Percentiles rank a stretch among this genome's conserved stretches.
Conservation (phyloP, 30 jellyfish, hydroid and myxozoan species). For the Aurelia aurita complex sp. Pacific region DNA sequence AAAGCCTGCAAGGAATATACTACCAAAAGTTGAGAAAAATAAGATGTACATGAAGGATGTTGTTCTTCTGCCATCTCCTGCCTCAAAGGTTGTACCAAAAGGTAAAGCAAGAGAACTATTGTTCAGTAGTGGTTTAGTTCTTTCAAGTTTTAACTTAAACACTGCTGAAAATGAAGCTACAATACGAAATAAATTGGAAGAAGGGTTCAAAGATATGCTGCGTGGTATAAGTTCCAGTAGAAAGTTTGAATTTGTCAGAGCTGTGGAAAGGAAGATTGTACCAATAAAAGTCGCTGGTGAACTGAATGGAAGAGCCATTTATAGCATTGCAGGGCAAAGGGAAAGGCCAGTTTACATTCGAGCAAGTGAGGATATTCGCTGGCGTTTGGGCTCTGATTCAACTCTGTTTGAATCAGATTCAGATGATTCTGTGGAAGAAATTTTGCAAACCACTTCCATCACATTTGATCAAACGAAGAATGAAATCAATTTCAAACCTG, state of each 20-base stretch:
- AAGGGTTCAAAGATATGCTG: constrained; percentile 15
- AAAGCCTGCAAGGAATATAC: too few relatives aligned
- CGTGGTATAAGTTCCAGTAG: too few relatives aligned
- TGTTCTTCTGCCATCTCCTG: too few relatives aligned
- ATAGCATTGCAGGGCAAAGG: constrained; percentile 26
- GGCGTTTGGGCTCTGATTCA: not conserved
- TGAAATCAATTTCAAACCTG: too few relatives aligned
- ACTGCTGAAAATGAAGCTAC: constrained; percentile 1
- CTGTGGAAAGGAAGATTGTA: constrained; percentile 22
- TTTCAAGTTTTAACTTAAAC: too few relatives aligned
- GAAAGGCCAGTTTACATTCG: constrained; percentile 32
- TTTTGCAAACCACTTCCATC: not conserved
- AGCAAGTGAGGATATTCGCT: constrained; percentile 14
- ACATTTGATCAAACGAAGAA: too few relatives aligned
- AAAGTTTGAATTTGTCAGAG: constrained; percentile 49
- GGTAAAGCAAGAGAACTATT: too few relatives aligned
- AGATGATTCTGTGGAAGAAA: constrained; percentile 14
- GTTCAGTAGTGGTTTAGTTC: too few relatives aligned
- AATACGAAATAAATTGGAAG: not conserved
- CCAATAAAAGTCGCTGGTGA: constrained; percentile 19
- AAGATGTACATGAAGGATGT: too few relatives aligned
- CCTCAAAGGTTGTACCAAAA: too few relatives aligned
- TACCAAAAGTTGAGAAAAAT: too few relatives aligned
- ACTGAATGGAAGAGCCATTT: constrained; percentile 14
- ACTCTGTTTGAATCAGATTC: constrained; percentile 6